Percentiles rank a stretch among this genome's conserved stretches.
These are phyloP conservation scores for Palythoa grandiflora DNA, from an alignment of 92 coral and sea anemone genomes.

Conservation along the genomic window DNA sequence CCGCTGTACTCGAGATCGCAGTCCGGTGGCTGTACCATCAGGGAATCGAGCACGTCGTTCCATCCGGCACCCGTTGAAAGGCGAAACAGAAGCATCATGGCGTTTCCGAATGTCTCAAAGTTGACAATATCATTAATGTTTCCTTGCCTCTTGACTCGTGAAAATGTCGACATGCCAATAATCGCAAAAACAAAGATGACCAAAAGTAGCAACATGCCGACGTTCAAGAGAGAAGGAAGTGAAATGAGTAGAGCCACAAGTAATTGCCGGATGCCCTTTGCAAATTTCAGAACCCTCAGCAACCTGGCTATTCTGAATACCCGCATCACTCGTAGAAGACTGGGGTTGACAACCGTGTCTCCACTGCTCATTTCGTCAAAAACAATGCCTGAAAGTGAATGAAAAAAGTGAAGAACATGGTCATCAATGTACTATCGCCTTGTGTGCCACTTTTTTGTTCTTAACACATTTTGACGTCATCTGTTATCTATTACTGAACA, in stretches of 20 bases:
- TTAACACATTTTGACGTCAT: no score
- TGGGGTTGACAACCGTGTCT: constrained; percentile 74
- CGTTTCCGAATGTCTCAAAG: constrained; percentile 89
- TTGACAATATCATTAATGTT: constrained; percentile 91
- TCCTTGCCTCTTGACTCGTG: constrained; percentile 84
- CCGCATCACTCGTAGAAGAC: constrained; percentile 90
- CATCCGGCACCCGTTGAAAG: constrained; percentile 96
- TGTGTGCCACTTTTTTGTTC: not conserved
- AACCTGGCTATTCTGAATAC: constrained; percentile 92
- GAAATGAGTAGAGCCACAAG: constrained; percentile 91
- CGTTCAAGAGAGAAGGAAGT: constrained; percentile 92
- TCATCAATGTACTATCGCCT: not conserved
- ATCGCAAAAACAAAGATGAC: constrained; percentile 94
- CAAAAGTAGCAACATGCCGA: constrained; percentile 89
- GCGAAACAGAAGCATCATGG: constrained; percentile 93
- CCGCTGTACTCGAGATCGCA: constrained; percentile 81
- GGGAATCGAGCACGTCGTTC: constrained; percentile 92
- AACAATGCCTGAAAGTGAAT: constrained; percentile 75
- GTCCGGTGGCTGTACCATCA: constrained; percentile 91
- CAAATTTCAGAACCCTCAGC: constrained; percentile 91
- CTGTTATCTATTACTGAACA: no score
- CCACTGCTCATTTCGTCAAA: constrained; percentile 79
- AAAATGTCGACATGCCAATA: constrained; percentile 96
- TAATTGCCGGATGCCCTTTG: constrained; percentile 95
- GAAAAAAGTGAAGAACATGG: not conserved